These are phyloP conservation scores for Nematolebias whitei DNA, from an alignment of 2,113 vertebrate species.

Conservation along the genomic window DNA sequence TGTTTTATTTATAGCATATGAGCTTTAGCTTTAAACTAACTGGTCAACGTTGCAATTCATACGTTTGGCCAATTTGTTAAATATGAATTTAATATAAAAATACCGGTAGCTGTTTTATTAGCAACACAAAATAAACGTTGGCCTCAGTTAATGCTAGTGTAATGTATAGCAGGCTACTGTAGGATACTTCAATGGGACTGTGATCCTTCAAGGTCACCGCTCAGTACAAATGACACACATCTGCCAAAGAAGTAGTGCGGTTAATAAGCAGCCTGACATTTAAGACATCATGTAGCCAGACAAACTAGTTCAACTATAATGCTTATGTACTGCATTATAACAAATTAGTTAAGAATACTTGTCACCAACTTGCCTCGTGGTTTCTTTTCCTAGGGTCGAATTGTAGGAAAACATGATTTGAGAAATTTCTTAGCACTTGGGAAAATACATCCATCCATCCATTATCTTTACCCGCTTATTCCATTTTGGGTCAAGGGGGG, in stretches of 20 bases:
- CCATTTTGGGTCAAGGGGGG: too few relatives aligned
- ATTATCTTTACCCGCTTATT: too few relatives aligned
- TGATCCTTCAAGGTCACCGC: slow-evolving; percentile 59
- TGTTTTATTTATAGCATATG: neutral
- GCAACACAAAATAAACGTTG: accelerated
- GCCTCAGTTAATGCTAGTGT: neutral
- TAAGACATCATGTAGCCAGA: too few relatives aligned
- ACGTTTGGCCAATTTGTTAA: neutral
- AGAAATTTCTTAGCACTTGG: too few relatives aligned
- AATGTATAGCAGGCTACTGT: neutral
- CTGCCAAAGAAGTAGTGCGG: neutral
- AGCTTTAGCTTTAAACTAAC: neutral
- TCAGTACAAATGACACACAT: neutral
- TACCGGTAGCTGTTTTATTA: too few relatives aligned
- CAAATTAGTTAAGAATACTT: too few relatives aligned
- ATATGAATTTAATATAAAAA: neutral
- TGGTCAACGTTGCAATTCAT: neutral
- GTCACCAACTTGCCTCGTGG: too few relatives aligned
- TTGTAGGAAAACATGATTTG: too few relatives aligned
- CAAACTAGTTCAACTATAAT: too few relatives aligned
- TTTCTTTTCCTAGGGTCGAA: too few relatives aligned
- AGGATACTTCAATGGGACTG: neutral
- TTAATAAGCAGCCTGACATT: neutral
- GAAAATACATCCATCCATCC: too few relatives aligned
- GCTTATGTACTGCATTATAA: too few relatives aligned